Evolutionary conservation across 2,888 invertebrate genomes (phyloP).

Genomic region (Gryllus longicercus): DNA sequence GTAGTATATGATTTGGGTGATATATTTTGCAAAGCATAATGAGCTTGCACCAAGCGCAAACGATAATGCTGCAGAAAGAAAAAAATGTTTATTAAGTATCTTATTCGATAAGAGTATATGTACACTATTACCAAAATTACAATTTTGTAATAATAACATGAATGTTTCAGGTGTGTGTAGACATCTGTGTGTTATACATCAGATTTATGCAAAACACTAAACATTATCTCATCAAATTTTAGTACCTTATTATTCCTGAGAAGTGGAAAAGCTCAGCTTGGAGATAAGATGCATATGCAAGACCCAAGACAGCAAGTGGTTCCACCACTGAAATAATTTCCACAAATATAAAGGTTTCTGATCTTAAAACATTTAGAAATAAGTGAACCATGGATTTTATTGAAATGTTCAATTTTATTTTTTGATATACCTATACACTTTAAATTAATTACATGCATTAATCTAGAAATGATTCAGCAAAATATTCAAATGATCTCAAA

Average conservation of each 20-base stretch:
- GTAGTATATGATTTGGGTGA: constrained; percentile 57
- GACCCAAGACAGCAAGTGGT: constrained; percentile 58
- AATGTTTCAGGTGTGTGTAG: background rate
- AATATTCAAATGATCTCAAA: too few relatives aligned
- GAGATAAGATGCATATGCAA: constrained; percentile 59
- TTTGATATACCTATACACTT: too few relatives aligned
- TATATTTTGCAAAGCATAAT: constrained; percentile 60
- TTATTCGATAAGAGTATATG: background rate
- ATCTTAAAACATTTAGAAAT: background rate
- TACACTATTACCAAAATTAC: background rate
- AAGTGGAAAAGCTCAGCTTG: constrained; percentile 59
- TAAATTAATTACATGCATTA: too few relatives aligned
- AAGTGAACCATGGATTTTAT: too few relatives aligned
- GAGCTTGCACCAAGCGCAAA: constrained; percentile 59
- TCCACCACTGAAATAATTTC: constrained; percentile 50
- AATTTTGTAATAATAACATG: background rate
- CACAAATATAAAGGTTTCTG: background rate
- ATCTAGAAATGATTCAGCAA: too few relatives aligned
- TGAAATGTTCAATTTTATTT: too few relatives aligned
- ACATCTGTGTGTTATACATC: background rate
- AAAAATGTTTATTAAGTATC: background rate
- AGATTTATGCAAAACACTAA: background rate
- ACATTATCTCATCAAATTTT: background rate
- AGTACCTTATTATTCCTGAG: constrained; percentile 52
- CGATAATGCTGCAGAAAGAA: constrained; percentile 52